Conservation (phyloP, 2,888 invertebrate genomes). For the Epistrophe eligans region DNA sequence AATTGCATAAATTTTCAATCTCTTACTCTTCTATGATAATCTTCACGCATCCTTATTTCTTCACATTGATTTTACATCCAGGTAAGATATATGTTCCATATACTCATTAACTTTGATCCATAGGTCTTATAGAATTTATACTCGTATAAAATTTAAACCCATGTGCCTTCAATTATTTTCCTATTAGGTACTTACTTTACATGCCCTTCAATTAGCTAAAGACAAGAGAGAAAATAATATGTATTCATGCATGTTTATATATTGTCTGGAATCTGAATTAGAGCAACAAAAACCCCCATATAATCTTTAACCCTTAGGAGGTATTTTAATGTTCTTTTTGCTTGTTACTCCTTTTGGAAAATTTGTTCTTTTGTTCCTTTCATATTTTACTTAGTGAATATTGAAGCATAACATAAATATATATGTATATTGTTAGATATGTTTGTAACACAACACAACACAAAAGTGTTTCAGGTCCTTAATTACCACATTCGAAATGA, state of each 20-base stretch:
- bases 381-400: constrained; percentile 33
- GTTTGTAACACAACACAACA: not conserved
- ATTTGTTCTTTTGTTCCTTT: constrained; percentile 44
- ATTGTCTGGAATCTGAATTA: constrained; percentile 26
- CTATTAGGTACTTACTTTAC: constrained; percentile 62
- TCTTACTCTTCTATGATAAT: not conserved
- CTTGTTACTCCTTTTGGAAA: constrained; percentile 4
- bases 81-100: not conserved
- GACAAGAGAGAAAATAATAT: constrained; percentile 19
- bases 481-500: constrained; percentile 64
- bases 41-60: not conserved
- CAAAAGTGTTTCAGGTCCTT: constrained; percentile 44
- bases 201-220: constrained; percentile 65
- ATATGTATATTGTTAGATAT: not conserved
- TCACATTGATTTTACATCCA: constrained; percentile 1
- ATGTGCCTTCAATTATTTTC: constrained; percentile 74
- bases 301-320: constrained; percentile 64
- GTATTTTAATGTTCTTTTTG: constrained; percentile 39
- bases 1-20: not conserved
- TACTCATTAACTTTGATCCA: not conserved
- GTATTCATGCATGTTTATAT: constrained; percentile 23
- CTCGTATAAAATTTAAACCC: constrained; percentile 61
- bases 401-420: constrained; percentile 36
- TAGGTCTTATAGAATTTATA: not conserved
- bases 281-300: constrained; percentile 20